Evolutionary conservation across 2,888 invertebrate genomes (phyloP), one percentile per base, ranked within the genome.

Genomic region (Synergus japonicus): DNA sequence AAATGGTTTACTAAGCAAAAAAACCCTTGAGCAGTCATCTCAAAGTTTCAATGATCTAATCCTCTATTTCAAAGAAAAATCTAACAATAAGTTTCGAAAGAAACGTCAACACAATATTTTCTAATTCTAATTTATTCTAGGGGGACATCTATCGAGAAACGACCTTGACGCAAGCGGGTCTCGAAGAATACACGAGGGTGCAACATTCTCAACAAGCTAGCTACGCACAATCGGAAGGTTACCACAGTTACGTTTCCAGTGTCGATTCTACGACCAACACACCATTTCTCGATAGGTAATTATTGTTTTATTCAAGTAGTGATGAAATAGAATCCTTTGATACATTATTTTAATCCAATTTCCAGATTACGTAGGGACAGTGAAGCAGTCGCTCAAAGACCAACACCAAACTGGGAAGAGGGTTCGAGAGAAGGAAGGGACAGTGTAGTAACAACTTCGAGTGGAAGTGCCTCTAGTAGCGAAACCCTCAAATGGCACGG

Each of bases 401-500:
- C 92, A n/a, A 84, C 90, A 43, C 88, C 92, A 1, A 90, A 92
- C 43, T 93, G 93, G 93, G 93, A 93, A 65, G 93, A 93, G 22
- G 82, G 76, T 15, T 90, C 90, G 3, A 87, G 92, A 9, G 93
- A 94, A 86, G 94, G 94, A 37, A 92, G 95, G 79, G 95, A 95
- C 89, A 95, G 95, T 90, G 94, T 95, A 0, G 95, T 94, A 64
- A 95, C 95, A 29, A 95, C 95, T 1, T 94, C 94, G 2, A 94
- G 94, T 87, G 94, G 94, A 67, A 94, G 94, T 86, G 94, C 94
- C n/a, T 94, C 94, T 49, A 96, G 96, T 77, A 96, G 96, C 88
- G 96, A 96, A 90, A 96, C 96, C 2, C 92, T 96, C 9, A 96
- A 96, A 92, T 96, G 96, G 96, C 95, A 96, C 88, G 94, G 94